Base-by-base conservation (phyloP, 2,113 vertebrate species). In the Charadrius vociferus region DNA sequence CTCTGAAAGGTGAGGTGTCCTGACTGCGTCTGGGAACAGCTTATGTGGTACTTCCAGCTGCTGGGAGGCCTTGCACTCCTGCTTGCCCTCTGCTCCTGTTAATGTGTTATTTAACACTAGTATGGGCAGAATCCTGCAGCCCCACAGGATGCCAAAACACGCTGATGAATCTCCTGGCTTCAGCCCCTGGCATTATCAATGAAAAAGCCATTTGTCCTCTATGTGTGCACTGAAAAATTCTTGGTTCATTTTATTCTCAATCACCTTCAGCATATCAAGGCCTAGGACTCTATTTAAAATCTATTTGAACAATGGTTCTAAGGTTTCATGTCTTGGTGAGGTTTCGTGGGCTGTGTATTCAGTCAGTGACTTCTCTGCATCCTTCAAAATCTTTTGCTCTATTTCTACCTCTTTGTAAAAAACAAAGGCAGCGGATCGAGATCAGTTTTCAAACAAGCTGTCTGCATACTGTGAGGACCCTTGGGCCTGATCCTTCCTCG, bases 151-250 rank as follows among this genome's bases (percentile, higher is more conserved):
- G 95, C 86, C 84, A 68, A 4, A 67, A 79, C 43, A 3, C 5
- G 47, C 73, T 93, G 89, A 84, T 93, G 86, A 72, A 84, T 93
- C 75, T 80, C 52, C 81, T 94, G 89, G 67, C 95, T 83, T 74
- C 91, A 88, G 63, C 63, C 75, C 32, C 61, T 81, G 86, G 80
- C 72, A 43, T 85, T 81, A 47, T 74, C 72, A 86, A 30, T 89
- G 93, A 67, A 91, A 92, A 97, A 96, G n/a, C 26, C 68, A 58
- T 86, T 97, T 96, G n/a, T 95, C 50, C 77, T 93, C 89, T 21
- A 7, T 27, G 56, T 41, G 72, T 74, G 66, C 68, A 3, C 11
- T 72, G 55, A 66, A 81, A 71, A 81, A 36, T 36, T 62, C 52
- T 75, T 59, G 6, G 29, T 66, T 87, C 61, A 19, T 89, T 85